Conservation (phyloP, 2,888 invertebrate genomes). For the Cyclophora punctaria region DNA sequence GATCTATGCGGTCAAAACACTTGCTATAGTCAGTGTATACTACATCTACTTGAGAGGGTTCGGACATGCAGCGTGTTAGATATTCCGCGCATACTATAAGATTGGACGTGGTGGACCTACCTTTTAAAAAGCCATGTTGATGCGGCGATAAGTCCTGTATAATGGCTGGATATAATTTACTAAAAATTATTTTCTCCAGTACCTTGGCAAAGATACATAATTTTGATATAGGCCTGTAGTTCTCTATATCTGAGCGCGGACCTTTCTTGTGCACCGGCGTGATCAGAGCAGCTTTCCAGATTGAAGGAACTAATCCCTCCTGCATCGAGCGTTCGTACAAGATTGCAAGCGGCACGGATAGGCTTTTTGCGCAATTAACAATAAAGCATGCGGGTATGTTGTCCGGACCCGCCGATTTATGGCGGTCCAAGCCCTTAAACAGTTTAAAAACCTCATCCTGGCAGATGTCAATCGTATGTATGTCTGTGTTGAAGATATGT, state of each 20-base stretch:
- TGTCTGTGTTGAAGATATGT: too few relatives aligned
- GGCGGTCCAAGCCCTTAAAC: background rate
- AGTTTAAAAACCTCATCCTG: background rate
- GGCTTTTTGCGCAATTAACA: slow-evolving; percentile 2
- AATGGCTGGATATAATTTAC: background rate
- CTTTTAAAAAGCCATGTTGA: too few relatives aligned
- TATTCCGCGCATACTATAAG: too few relatives aligned
- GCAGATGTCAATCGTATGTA: background rate
- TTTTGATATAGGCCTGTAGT: slow-evolving; percentile 7
- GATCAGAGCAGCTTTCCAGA: slow-evolving; percentile 5
- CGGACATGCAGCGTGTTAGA: too few relatives aligned
- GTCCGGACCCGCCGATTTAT: slow-evolving; percentile 4
- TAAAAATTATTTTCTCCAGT: slow-evolving; percentile 1
- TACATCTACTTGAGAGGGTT: too few relatives aligned
- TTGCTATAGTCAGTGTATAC: too few relatives aligned
- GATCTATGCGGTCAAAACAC: too few relatives aligned
- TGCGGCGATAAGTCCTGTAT: background rate
- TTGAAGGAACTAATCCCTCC: background rate
- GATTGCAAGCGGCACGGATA: background rate
- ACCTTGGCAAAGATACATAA: slow-evolving; percentile 3
- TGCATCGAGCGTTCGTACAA: background rate
- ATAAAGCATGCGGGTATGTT: slow-evolving; percentile 1
- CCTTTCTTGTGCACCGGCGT: slow-evolving; percentile 6
- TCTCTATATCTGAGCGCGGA: background rate
- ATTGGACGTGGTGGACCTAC: too few relatives aligned